Percentiles rank a stretch among this genome's conserved stretches.
These are phyloP conservation scores for Anolis apletophallus DNA, from an alignment of 2,797 vertebrate genomes.

Conservation along the genomic window DNA sequence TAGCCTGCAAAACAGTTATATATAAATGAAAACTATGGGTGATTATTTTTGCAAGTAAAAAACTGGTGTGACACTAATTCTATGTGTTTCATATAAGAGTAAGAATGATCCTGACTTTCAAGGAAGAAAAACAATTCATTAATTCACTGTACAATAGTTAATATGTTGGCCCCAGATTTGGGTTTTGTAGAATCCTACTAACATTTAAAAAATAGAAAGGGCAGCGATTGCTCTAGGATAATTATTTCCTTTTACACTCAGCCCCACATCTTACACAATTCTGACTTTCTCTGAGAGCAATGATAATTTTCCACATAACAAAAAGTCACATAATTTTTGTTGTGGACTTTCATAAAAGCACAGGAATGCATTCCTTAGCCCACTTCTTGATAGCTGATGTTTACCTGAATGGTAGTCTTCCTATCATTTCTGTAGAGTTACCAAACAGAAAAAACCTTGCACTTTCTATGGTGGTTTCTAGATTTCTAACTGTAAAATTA, in stretches of 20 bases:
- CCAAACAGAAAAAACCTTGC: too few relatives aligned
- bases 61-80: neutral
- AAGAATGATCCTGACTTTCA: neutral
- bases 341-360: neutral
- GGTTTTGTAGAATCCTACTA: neutral
- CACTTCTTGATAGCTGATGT: neutral
- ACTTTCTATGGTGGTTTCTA: neutral
- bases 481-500: neutral
- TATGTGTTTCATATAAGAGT: neutral
- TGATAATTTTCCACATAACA: neutral
- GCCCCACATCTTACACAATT: neutral
- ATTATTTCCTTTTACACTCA: neutral
- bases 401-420: neutral
- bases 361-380: neutral
- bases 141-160: neutral
- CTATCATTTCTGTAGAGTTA: neutral
- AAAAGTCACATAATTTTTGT: neutral
- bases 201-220: too few relatives aligned
- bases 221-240: neutral
- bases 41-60: neutral
- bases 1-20: conserved; percentile 85
- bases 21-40: conserved; percentile 43
- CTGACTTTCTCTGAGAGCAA: neutral
- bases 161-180: neutral
- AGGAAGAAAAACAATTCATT: neutral